Base-by-base conservation (phyloP, 1,140 invertebrate genomes). In the Oryzaephilus surinamensis region DNA sequence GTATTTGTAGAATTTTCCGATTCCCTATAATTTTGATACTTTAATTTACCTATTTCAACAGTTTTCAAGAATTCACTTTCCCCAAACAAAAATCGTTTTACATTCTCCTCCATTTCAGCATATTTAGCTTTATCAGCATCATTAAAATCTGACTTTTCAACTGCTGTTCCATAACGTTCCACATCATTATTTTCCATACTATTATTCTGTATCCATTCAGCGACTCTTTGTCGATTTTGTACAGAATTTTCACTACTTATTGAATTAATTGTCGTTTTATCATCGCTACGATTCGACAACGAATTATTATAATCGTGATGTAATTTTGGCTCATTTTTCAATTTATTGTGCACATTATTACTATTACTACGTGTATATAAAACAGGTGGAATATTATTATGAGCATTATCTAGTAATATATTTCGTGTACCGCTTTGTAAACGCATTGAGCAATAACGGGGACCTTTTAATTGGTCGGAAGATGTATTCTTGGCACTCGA, bases 351-450 rank as follows among this genome's bases (percentile, higher is more conserved):
- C n/a, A n/a, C n/a, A n/a, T n/a, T n/a, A 32, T 27, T 27, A 20
- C 32, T 8, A 29, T 38, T 26, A 13, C 32, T 67, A n/a, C 72
- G 62, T 30, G 74, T 76, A 46, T 81, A 82, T 27, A 82, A 63
- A 10, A 82, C 72, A 1, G 78, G 76, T 4, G 72, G 67, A 11
- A 74, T 70, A 49, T 74, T 75, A 19, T 76, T 74, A 34, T 78
- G 75, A 12, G 75, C 76, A 52, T 83, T 85, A 57, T 84, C 81
- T 6, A 86, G 56, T 1, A 85, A 58, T 48, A 85, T 83, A 55
- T 85, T 86, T 51, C 79, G 84, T 4, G 80, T 80, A 0, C 79
- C 79, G 2, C 71, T 71, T 46, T 81, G 80, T 35, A 84, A 67
- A 16, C 77, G 64, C 45, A 84, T 69, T 6, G 81, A 76, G 51